Evolutionary conservation across 2,113 vertebrate genomes (phyloP).

Genomic region (Camelus bactrianus): DNA sequence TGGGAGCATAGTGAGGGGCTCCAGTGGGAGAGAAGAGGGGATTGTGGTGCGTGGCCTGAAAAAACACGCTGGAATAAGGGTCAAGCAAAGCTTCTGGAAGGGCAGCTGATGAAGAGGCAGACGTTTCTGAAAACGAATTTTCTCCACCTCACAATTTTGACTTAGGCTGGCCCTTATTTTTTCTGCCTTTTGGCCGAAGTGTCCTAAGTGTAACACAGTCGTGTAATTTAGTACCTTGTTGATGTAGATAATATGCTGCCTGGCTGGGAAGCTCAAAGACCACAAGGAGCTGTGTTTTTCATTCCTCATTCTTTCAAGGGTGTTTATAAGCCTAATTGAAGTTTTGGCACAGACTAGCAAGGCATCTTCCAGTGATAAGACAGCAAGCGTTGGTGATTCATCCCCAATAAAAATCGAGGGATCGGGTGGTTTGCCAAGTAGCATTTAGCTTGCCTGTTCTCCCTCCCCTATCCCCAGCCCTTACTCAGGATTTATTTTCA

Average conservation of each 20-base stretch:
- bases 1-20: background rate
- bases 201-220: background rate
- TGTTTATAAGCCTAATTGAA: conserved; percentile 67
- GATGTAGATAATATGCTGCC: background rate
- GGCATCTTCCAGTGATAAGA: conserved; percentile 33
- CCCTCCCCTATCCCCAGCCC: background rate
- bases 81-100: background rate
- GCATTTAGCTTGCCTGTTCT: background rate
- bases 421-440: conserved; percentile 19
- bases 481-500: conserved; percentile 14
- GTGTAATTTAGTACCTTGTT: background rate
- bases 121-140: conserved; percentile 33
- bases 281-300: background rate
- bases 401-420: conserved; percentile 1
- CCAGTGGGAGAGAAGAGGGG: background rate
- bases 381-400: conserved; percentile 29
- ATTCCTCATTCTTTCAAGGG: conserved; percentile 23
- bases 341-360: conserved; percentile 57
- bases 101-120: background rate
- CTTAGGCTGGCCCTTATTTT: background rate
- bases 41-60: background rate
- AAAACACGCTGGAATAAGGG: background rate
- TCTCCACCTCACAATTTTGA: background rate
- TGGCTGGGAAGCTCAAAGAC: background rate
- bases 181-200: background rate